Evolutionary conservation across 2,888 invertebrate species (phyloP), one percentile per base, ranked within the genome.

Genomic region (Brenthis daphne): DNA sequence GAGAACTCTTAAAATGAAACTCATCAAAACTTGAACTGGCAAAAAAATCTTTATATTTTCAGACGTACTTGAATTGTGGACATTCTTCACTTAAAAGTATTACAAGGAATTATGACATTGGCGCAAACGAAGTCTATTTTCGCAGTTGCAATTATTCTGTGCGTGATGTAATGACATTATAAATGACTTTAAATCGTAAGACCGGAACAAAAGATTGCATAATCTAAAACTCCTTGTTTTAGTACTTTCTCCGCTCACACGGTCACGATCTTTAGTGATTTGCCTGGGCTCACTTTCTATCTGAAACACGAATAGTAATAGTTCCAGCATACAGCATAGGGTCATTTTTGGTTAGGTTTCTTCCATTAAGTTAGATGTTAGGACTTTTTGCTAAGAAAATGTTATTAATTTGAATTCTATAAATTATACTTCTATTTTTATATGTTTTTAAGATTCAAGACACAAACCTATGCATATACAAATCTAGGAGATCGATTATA

Each of bases 201-300:
- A 53, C 54, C 54, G 53, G 61, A 65, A 70, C 67, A 65, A 55
- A 53, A 37, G 50, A 55, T 70, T 70, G 60, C 65, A 64, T 73
- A 73, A 68, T 16, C 54, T 66, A 48, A 63, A 50, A 57, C 14
- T 71, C 72, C 70, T 68, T 71, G 68, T 73, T 72, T 65, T 57
- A 43, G 57, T 76, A 87, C 89, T 90, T 89, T 91, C 89, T 82
- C 88, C 79, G 75, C 81, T 85, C 83, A 79, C 85, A 84, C 83
- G 85, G 84, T 82, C 85, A 85, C 85, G 85, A 85, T 79, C 79
- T 80, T 65, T 74, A 37, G 67, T 74, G 70, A 77, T 77, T 77
- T 75, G 73, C 79, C 72, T 75, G 60, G 69, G 67, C 73, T 75
- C 80, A 85, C 37, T 13, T 16, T 89, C 88, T 86, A 86, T 76